Conservation (phyloP, 1,140 invertebrate genomes). For the Harlomillsia oculata region DNA sequence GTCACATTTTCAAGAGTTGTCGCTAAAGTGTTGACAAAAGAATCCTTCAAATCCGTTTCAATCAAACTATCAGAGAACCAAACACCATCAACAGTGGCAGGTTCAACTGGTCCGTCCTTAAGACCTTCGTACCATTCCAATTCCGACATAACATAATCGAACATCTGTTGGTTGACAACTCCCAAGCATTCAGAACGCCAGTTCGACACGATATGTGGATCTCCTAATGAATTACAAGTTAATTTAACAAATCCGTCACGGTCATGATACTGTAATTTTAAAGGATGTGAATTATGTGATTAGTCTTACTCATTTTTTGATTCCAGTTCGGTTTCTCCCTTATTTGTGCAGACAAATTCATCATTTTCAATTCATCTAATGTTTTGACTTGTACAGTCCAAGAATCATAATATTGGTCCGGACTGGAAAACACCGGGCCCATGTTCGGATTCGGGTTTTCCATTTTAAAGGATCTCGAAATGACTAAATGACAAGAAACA, state of each 20-base stretch:
- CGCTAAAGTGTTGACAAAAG: not conserved
- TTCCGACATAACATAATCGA: constrained; percentile 4
- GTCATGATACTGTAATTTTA: too few relatives aligned
- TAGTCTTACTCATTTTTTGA: constrained; percentile 13
- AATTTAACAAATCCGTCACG: too few relatives aligned
- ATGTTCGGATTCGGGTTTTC: too few relatives aligned
- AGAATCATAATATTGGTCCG: too few relatives aligned
- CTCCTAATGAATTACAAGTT: too few relatives aligned
- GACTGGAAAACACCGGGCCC: too few relatives aligned
- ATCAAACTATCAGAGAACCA: constrained; percentile 6
- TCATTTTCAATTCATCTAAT: constrained; percentile 5
- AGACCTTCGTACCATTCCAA: not conserved
- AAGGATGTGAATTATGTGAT: too few relatives aligned
- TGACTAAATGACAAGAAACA: too few relatives aligned
- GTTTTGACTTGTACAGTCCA: too few relatives aligned
- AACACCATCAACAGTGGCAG: not conserved
- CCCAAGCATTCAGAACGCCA: not conserved
- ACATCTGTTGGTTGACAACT: not conserved
- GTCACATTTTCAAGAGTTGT: not conserved
- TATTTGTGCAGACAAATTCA: not conserved
- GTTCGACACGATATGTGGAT: constrained; percentile 1
- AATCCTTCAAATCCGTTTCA: not conserved
- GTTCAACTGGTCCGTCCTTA: not conserved
- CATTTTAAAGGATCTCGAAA: too few relatives aligned
- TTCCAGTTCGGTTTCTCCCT: constrained; percentile 4